Conservation (phyloP, 2,888 invertebrate species). For the Carabus problematicus region DNA sequence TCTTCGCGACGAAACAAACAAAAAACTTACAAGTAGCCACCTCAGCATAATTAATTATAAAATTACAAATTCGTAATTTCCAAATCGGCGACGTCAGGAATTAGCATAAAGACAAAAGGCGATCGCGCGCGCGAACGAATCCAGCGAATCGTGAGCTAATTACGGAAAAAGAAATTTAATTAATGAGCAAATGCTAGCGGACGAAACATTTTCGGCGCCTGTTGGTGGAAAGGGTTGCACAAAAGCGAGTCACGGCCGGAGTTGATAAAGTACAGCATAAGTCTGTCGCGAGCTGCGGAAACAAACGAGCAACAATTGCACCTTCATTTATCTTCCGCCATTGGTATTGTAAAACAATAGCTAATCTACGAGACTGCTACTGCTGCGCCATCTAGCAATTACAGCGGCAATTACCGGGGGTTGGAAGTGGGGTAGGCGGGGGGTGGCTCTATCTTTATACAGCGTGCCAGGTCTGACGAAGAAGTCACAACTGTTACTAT, state of each 20-base stretch:
- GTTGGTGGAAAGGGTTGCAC: background rate
- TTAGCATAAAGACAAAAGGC: background rate
- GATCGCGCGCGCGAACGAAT: background rate
- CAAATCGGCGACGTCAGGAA: background rate
- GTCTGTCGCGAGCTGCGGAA: constrained; percentile 55
- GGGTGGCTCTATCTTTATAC: background rate
- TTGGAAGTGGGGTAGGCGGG: background rate
- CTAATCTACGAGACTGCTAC: constrained; percentile 58
- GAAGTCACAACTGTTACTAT: too few relatives aligned
- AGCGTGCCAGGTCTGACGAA: too few relatives aligned
- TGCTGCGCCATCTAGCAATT: constrained; percentile 58
- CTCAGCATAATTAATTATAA: background rate
- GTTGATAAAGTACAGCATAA: constrained; percentile 54
- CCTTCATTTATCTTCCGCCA: constrained; percentile 56
- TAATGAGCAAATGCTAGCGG: background rate
- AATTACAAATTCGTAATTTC: background rate
- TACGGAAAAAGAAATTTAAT: constrained; percentile 1
- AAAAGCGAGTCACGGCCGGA: background rate
- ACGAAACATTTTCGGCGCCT: background rate
- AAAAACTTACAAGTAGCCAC: too few relatives aligned
- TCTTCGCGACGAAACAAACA: too few relatives aligned
- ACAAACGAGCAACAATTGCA: constrained; percentile 59
- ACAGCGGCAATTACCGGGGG: constrained; percentile 56
- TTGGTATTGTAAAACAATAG: constrained; percentile 58
- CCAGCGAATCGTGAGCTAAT: background rate